phyloP scores from a whole-genome alignment of 92 coral and sea anemone species.

The Plumapathes pennacea region DNA sequence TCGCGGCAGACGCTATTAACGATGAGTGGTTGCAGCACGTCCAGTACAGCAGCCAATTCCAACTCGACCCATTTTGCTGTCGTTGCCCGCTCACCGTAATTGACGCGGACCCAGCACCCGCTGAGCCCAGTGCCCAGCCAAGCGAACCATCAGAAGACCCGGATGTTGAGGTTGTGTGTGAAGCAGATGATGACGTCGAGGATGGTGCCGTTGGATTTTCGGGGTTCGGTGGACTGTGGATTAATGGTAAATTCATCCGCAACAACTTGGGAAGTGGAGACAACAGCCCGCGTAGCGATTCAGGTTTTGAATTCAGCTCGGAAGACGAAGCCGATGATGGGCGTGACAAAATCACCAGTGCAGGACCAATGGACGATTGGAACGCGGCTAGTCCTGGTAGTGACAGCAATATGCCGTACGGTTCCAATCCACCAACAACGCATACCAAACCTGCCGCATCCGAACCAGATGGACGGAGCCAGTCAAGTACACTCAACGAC shows the following conservation, averaged over 20 bases:
- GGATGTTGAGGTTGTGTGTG: conserved; percentile 16
- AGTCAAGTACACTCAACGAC: no score
- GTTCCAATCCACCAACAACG: no score
- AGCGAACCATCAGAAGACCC: conserved; percentile 6
- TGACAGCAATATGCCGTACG: no score
- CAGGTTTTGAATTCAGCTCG: conserved; percentile 57
- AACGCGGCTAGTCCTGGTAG: no score
- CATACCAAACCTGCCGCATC: no score
- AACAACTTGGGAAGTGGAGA: conserved; percentile 12
- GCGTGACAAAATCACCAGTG: neutral
- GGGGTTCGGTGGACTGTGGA: conserved; percentile 46
- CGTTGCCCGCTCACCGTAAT: conserved; percentile 51
- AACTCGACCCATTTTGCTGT: conserved; percentile 70
- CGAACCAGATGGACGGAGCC: no score
- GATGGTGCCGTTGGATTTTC: conserved; percentile 19
- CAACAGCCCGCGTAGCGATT: conserved; percentile 59
- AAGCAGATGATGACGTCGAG: conserved; percentile 18
- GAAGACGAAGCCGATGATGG: conserved; percentile 58
- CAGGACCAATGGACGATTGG: no score
- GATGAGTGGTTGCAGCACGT: conserved; percentile 5
- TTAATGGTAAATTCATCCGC: conserved; percentile 70
- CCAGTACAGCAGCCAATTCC: conserved; percentile 50
- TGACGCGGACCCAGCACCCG: conserved; percentile 1
- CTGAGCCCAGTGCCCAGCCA: no score
- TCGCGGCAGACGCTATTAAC: conserved; percentile 34